phyloP scores from a whole-genome alignment of 2,888 invertebrate genomes.

The Eledone cirrhosa region DNA sequence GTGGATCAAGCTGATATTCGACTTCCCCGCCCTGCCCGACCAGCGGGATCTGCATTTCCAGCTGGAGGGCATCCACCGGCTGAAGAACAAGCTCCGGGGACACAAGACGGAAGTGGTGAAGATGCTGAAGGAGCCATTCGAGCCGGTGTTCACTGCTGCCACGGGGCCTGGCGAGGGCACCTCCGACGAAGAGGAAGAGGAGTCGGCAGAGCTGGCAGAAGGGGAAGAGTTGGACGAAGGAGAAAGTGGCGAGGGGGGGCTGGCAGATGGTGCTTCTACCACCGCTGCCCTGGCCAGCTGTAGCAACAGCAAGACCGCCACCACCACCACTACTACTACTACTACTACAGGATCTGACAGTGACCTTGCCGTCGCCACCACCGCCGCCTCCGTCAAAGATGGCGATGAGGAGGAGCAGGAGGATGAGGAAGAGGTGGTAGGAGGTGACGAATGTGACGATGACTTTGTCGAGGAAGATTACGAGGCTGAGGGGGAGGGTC shows the following conservation, averaged over 20 bases:
- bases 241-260: too few relatives aligned
- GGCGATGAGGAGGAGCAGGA: neutral
- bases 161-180: too few relatives aligned
- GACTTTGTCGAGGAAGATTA: neutral
- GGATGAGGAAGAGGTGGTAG: neutral
- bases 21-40: neutral
- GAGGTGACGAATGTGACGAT: neutral
- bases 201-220: too few relatives aligned
- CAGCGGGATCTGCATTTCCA: constrained; percentile 17
- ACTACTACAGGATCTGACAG: too few relatives aligned
- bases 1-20: neutral
- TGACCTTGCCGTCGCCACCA: too few relatives aligned
- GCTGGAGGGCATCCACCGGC: constrained; percentile 18
- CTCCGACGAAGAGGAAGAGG: too few relatives aligned
- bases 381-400: too few relatives aligned
- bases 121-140: constrained; percentile 5
- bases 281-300: too few relatives aligned
- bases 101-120: neutral
- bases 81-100: constrained; percentile 20
- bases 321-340: too few relatives aligned
- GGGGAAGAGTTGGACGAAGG: too few relatives aligned
- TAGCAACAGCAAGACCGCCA: too few relatives aligned
- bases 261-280: too few relatives aligned
- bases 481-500: neutral
- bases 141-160: neutral